Conservation (phyloP, 2,797 vertebrate genomes). For the Pelodytes ibericus region DNA sequence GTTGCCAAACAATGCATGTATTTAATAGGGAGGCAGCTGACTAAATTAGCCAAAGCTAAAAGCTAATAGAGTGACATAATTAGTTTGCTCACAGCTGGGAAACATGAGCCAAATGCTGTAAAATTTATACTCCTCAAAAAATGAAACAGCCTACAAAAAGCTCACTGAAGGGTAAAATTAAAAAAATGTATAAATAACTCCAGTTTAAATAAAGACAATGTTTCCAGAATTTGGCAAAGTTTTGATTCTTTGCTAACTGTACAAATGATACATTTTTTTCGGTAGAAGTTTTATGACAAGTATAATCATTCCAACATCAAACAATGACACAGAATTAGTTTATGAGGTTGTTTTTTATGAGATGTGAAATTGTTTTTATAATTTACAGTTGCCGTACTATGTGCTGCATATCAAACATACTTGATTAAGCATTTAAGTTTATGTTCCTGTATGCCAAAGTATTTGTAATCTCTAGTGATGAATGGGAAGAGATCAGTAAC, state of each 20-base stretch:
- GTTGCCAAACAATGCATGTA: neutral
- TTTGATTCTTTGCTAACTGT: constrained; percentile 31
- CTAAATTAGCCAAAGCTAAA: constrained; percentile 25
- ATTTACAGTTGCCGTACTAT: constrained; percentile 9
- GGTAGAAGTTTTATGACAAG: constrained; percentile 45
- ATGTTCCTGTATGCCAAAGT: too few relatives aligned
- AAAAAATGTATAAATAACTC: constrained; percentile 15
- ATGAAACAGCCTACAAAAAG: constrained; percentile 26
- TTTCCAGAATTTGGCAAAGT: constrained; percentile 28
- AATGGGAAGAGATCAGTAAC: too few relatives aligned
- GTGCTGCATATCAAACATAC: too few relatives aligned
- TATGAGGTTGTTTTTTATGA: constrained; percentile 36
- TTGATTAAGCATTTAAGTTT: too few relatives aligned
- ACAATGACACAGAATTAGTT: constrained; percentile 40
- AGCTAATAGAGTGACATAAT: constrained; percentile 31
- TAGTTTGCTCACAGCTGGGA: constrained; percentile 32
- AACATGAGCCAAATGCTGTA: constrained; percentile 28
- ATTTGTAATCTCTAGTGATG: too few relatives aligned
- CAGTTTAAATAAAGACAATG: constrained; percentile 2
- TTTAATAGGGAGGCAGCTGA: constrained; percentile 7
- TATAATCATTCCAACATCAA: constrained; percentile 37
- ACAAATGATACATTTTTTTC: constrained; percentile 47
- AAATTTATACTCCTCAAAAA: constrained; percentile 37
- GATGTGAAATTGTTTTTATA: constrained; percentile 34
- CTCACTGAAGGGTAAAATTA: constrained; percentile 26